Percentiles rank a stretch among this genome's conserved stretches.
These are phyloP conservation scores for Burhinus bistriatus DNA, from an alignment of 2,113 vertebrate species.

Conservation along the genomic window DNA sequence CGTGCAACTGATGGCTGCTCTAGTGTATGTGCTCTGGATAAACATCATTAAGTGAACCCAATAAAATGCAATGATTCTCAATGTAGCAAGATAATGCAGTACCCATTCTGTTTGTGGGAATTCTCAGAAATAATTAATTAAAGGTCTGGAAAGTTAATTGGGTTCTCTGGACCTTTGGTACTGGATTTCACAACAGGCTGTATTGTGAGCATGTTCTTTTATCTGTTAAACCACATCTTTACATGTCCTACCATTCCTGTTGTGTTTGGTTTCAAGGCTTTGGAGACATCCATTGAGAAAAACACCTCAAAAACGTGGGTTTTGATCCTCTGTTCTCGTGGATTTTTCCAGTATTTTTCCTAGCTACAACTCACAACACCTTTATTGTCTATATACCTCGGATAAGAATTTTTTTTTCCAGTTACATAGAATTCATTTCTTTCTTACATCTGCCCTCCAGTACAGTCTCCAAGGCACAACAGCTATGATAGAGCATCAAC, in stretches of 20 bases:
- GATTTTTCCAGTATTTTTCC: not conserved
- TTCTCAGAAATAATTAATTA: not conserved
- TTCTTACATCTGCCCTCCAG: not conserved
- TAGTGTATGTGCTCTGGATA: not conserved
- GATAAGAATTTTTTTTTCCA: not conserved
- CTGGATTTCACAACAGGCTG: not conserved
- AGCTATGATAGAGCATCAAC: not conserved
- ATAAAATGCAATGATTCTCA: not conserved
- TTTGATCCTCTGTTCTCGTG: not conserved
- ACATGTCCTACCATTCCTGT: not conserved
- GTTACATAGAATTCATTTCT: not conserved
- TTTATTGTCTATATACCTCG: not conserved
- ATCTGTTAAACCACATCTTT: not conserved
- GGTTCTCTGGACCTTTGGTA: not conserved
- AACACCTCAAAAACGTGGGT: not conserved
- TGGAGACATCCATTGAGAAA: not conserved
- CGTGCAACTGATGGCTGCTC: not conserved
- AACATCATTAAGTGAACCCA: not conserved
- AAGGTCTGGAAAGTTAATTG: not conserved
- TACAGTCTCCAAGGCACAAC: not conserved
- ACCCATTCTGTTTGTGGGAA: not conserved
- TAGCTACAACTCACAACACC: not conserved
- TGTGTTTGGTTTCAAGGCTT: not conserved
- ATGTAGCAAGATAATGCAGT: not conserved
- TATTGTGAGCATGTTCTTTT: not conserved